Base-by-base conservation (phyloP, 2,113 vertebrate species). In the Phaethornis superciliosus region DNA sequence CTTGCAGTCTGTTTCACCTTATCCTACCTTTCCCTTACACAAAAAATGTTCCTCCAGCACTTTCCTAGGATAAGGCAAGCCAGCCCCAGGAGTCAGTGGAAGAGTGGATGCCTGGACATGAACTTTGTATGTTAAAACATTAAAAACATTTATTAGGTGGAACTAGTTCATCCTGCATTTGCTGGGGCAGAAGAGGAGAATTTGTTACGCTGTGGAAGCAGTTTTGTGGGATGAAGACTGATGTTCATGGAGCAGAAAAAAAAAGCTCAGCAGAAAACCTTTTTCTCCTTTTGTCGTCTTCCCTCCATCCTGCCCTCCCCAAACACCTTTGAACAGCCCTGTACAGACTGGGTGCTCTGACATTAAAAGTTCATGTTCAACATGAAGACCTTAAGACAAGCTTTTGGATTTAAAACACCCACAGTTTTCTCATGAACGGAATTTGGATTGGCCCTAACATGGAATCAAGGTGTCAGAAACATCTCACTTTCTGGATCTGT, bases 341-440 rank as follows among this genome's bases (percentile, higher is more conserved):
- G n/a, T 51, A 46, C 21, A 32, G 51, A 42, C 3, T 27, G 62
- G 27, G 21, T 76, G 22, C 58, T 76, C 44, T 87, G 71, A 26
- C 49, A 85, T 69, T 52, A 37, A 23, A 67, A 76, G 35, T 68
- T 79, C 55, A 21, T 21, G 10, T 68, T 85, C 91, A 85, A 67
- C 47, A 82, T 63, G n/a, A 82, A 33, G n/a, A 40, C 59, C 70
- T 74, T 81, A 65, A 47, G 30, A 71, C 15, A 32, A 56, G 14
- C 20, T 76, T 81, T 75, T 72, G n/a, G 62, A 54, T 88, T 90
- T 60, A 52, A 54, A 93, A 79, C 78, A 88, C 62, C 62, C 75
- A 88, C 54, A 54, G 30, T 81, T 96, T 93, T 93, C 81, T 89
- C 85, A 79, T 87, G 28, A 60, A 67, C 56, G 59, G 37, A 59